Base-by-base conservation (phyloP, 2,888 invertebrate species). In the Gastracanthus pulcherrimus region DNA sequence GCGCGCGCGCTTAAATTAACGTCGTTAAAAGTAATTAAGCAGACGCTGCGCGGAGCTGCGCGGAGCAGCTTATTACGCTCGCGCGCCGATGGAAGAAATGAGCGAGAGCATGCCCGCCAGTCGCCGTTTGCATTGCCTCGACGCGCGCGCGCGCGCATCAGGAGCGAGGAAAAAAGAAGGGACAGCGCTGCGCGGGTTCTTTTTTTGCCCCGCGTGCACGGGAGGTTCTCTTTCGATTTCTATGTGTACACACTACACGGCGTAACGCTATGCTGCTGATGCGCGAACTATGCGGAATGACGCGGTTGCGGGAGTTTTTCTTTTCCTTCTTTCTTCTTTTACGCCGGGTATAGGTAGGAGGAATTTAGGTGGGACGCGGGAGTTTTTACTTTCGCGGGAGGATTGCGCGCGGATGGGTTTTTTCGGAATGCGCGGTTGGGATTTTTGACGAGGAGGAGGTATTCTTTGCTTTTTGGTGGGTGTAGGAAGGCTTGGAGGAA, bases 1-100 rank as follows among this genome's bases (percentile, higher is more conserved):
- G n/a, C 19, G 31, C 4, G 72, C 62, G 76, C 80, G 71, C 67
- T 72, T 62, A 80, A 83, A 83, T 84, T 83, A 85, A 76, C 82
- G 83, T 84, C 76, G 83, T 85, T 83, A 82, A 74, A 76, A 75
- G 83, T 84, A 86, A 86, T 86, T 86, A 85, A 85, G 83, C 81
- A 67, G 16, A 55, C 51, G 29, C 41, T 9, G 38, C 71, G 51
- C 13, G 45, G 55, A 29, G 38, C 19, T 5, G 29, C n/a, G 38
- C 19, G 34, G 19, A 23, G 31, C 31, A 23, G 62, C 55, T 75
- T 48, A 72, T 69, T 69, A 66, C 36, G n/a, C 72, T n/a, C n/a
- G n/a, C 38, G 31, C 16, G 13, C 74, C 19, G 70, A n/a, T 29
- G 38, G 34, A 31, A 51, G 16, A 69, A n/a, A 34, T n/a, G 19